phyloP scores from a whole-genome alignment of 2,113 vertebrate species.

The Coracopsis vasa region DNA sequence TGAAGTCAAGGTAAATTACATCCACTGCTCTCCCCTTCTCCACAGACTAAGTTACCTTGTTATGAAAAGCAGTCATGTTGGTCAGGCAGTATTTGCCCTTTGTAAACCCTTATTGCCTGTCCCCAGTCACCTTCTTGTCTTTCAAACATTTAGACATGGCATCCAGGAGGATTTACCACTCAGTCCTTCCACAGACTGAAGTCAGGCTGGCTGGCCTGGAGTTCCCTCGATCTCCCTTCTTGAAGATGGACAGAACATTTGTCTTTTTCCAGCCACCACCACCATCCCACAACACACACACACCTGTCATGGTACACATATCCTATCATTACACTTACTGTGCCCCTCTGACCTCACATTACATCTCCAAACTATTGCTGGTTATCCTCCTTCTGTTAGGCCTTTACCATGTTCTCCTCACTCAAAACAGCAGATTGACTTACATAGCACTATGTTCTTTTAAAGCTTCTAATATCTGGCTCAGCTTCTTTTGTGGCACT shows the following conservation, averaged over 20 bases:
- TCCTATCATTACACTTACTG: accelerated
- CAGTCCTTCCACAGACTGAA: not conserved
- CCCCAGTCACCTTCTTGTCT: not conserved
- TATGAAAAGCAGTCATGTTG: not conserved
- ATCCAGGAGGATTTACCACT: not conserved
- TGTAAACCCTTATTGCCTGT: not conserved
- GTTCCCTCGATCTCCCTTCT: not conserved
- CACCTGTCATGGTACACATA: not conserved
- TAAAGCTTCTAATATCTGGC: not conserved
- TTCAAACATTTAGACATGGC: not conserved
- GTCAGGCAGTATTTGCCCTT: not conserved
- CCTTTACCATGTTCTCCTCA: not conserved
- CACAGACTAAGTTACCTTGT: not conserved
- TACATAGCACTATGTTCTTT: not conserved
- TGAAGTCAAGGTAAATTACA: not conserved
- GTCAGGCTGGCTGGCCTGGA: not conserved
- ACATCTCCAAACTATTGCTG: not conserved
- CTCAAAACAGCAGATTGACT: not conserved
- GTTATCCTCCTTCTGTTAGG: not conserved
- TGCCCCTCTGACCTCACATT: not conserved
- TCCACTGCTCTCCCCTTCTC: not conserved
- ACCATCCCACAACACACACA: not conserved
- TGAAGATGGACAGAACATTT: not conserved
- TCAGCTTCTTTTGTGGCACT: not conserved
- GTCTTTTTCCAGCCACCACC: not conserved